Evolutionary conservation across 23 tunicate species (phyloP).

Genomic region (Halocynthia roretzi): DNA sequence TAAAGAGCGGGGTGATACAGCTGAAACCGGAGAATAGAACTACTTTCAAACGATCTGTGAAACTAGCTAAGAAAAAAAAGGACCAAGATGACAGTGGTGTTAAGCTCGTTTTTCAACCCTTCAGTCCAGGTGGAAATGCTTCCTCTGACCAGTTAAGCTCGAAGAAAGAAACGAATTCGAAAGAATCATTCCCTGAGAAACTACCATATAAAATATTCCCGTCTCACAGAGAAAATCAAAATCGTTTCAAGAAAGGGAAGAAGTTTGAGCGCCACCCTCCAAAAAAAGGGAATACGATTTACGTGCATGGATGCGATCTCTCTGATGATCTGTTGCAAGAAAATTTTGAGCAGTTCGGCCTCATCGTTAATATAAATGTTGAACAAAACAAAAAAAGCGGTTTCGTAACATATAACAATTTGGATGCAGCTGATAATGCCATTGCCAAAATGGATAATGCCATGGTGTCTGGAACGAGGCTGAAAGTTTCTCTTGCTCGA

Average conservation of each 20-base stretch:
- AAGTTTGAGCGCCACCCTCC: conserved; percentile 16
- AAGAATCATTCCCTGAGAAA: neutral
- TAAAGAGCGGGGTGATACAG: conserved; percentile 72
- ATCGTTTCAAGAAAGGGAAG: neutral
- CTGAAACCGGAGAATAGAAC: conserved; percentile 68
- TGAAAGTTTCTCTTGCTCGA: conserved; percentile 82
- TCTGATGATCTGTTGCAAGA: conserved; percentile 41
- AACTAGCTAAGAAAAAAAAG: conserved; percentile 22
- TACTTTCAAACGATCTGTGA: conserved; percentile 51
- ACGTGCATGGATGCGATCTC: conserved; percentile 62
- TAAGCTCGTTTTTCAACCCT: conserved; percentile 29
- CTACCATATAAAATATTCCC: neutral
- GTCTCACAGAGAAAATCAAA: conserved; percentile 1
- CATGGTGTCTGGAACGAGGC: conserved; percentile 45
- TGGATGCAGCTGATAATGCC: conserved; percentile 79
- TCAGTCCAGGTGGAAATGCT: conserved; percentile 12
- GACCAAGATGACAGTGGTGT: neutral
- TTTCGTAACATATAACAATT: conserved; percentile 57
- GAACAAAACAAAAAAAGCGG: conserved; percentile 61
- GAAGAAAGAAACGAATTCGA: neutral
- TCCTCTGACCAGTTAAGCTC: conserved; percentile 11
- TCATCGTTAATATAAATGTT: conserved; percentile 59
- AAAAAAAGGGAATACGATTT: conserved; percentile 72
- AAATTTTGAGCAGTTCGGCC: conserved; percentile 59
- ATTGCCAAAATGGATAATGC: conserved; percentile 71